A percentile compares a stretch with the other conserved stretches of the same genome.
phyloP scores from a whole-genome alignment of 2,888 invertebrate genomes.

The Chrysomela aeneicollis region DNA sequence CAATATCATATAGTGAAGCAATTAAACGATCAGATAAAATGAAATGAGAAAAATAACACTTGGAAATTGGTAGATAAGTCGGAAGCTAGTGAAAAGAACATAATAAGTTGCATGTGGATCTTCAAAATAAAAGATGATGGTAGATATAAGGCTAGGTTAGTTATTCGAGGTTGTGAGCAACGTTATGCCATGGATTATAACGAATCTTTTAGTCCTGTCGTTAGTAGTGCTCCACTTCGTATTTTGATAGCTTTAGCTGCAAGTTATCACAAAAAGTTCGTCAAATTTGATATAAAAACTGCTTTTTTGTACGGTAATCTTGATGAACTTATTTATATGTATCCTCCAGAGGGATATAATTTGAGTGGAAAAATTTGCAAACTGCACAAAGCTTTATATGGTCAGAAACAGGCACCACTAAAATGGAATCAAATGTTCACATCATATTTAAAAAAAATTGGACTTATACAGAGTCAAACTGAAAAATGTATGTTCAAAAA shows the following conservation, averaged over 20 bases:
- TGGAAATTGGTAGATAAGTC: not conserved
- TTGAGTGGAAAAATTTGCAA: too few relatives aligned
- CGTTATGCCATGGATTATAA: not conserved
- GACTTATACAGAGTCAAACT: not conserved
- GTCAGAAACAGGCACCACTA: not conserved
- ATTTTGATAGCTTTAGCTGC: not conserved
- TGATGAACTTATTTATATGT: too few relatives aligned
- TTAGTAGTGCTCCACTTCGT: not conserved
- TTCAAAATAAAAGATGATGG: not conserved
- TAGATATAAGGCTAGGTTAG: not conserved
- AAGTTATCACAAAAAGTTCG: not conserved
- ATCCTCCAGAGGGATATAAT: too few relatives aligned
- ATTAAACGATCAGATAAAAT: not conserved
- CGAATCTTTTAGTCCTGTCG: not conserved
- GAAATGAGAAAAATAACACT: not conserved
- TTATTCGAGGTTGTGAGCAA: not conserved
- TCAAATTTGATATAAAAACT: too few relatives aligned
- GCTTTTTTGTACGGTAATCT: too few relatives aligned
- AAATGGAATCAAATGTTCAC: not conserved
- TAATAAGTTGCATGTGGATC: not conserved
- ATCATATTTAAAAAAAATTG: not conserved
- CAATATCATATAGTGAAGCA: not conserved
- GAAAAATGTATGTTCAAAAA: not conserved
- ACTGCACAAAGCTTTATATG: not conserved
- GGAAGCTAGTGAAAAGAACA: not conserved